Conservation (phyloP, 2,797 vertebrate genomes). For the Chaetophractus vellerosus region DNA sequence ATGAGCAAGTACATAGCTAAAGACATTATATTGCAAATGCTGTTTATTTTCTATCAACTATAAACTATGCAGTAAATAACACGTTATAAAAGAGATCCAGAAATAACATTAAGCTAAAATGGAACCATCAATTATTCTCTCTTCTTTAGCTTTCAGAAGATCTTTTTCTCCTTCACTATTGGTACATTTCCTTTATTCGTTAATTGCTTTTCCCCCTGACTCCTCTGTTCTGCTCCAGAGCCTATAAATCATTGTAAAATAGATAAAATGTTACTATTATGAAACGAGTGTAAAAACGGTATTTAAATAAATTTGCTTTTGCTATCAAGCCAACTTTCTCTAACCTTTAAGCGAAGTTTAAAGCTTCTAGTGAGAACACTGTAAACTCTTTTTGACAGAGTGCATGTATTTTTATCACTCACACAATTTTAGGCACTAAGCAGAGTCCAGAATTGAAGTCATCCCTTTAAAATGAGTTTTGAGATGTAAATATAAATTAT, state of each 20-base stretch:
- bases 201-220: constrained; percentile 86
- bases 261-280: constrained; percentile 87
- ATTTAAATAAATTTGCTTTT: constrained; percentile 86
- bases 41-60: constrained; percentile 91
- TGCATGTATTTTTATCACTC: constrained; percentile 70
- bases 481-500: constrained; percentile 71
- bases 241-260: constrained; percentile 88
- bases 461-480: constrained; percentile 61
- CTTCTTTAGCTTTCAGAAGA: constrained; percentile 83
- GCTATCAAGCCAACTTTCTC: constrained; percentile 67
- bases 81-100: constrained; percentile 88
- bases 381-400: constrained; percentile 17
- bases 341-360: constrained; percentile 61
- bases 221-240: constrained; percentile 84
- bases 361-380: neutral
- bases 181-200: constrained; percentile 79
- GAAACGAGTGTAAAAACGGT: constrained; percentile 85
- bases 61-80: constrained; percentile 91
- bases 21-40: constrained; percentile 88
- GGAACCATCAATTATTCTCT: constrained; percentile 89
- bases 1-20: constrained; percentile 89
- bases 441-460: constrained; percentile 60
- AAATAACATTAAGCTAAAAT: constrained; percentile 90
- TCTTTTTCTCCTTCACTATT: constrained; percentile 69
- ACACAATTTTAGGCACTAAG: constrained; percentile 69